Evolutionary conservation across 2,888 invertebrate species (phyloP), one percentile per base, ranked within the genome.

Genomic region (Esperia sulphurella): DNA sequence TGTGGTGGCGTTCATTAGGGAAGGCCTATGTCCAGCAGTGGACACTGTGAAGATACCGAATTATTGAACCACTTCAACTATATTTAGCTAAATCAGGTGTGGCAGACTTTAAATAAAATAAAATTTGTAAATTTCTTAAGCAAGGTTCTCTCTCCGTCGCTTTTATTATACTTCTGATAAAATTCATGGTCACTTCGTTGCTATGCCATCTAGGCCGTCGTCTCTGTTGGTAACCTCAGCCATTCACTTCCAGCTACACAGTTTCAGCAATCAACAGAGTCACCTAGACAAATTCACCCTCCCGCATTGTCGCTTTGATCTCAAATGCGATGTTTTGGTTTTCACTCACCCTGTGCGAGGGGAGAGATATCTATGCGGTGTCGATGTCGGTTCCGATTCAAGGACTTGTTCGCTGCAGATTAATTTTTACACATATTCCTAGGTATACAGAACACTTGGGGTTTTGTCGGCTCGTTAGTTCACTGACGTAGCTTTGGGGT

Each of bases 261-360:
- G 21, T 21, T 21, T 46, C 60, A 10, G 7, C 38, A 47, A 54
- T 53, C 54, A 51, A 57, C 65, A 72, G 61, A 61, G 61, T 77
- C 79, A 78, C 71, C 75, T 81, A 83, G 83, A 81, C 83, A 79
- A 82, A 82, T 81, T 81, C 81, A 76, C 86, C 86, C 85, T 78
- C 75, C 68, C 63, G 71, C 76, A 79, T 82, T 83, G 83, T 83
- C 75, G 75, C 87, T 87, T 87, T 87, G 87, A 87, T 86, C 81
- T 86, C 74, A 52, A 65, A 68, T 65, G 68, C 59, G 61, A 67
- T 83, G 85, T 85, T 87, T 83, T 80, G 85, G 82, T 80, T 79
- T 74, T 65, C 68, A 69, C 69, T 60, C 62, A 55, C 55, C 54
- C 37, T 31, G 39, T 33, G 38, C 14, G 49, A 46, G 14, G 49